Evolutionary conservation across 2,797 vertebrate genomes (phyloP).

Genomic region (Uromys caudimaculatus): DNA sequence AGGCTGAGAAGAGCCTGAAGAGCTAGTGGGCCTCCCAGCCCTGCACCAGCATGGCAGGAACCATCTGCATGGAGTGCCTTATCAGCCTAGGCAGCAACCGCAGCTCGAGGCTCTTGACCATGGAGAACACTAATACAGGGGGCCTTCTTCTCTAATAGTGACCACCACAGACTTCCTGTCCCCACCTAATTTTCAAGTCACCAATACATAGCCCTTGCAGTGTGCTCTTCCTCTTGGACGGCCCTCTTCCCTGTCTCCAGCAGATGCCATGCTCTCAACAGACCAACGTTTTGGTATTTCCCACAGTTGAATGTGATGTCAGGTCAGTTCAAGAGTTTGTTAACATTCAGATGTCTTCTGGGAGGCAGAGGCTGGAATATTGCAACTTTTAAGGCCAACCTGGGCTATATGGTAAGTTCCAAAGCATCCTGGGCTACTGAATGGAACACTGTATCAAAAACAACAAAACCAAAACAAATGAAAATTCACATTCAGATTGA

Average conservation of each 20-base stretch:
- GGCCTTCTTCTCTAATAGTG: not conserved
- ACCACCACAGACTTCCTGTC: not conserved
- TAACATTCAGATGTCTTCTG: not conserved
- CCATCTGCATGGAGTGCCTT: slow-evolving; percentile 34
- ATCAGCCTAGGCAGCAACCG: slow-evolving; percentile 26
- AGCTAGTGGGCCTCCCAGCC: not conserved
- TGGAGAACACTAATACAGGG: no score
- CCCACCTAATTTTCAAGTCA: not conserved
- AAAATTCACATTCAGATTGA: not conserved
- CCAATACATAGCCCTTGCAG: no score
- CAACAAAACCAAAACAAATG: not conserved
- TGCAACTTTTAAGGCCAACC: not conserved
- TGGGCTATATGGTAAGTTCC: not conserved
- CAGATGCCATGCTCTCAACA: not conserved
- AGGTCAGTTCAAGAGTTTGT: not conserved
- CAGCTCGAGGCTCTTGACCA: not conserved
- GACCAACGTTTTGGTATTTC: not conserved
- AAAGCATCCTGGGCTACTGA: not conserved
- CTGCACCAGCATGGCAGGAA: slow-evolving; percentile 11
- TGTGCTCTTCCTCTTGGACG: not conserved
- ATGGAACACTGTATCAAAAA: not conserved
- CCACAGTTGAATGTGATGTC: not conserved
- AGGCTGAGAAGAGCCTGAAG: slow-evolving; percentile 34
- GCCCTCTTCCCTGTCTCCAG: not conserved
- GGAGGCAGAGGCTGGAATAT: not conserved